Base-by-base conservation (phyloP, 1,140 invertebrate genomes). In the Homarus americanus region DNA sequence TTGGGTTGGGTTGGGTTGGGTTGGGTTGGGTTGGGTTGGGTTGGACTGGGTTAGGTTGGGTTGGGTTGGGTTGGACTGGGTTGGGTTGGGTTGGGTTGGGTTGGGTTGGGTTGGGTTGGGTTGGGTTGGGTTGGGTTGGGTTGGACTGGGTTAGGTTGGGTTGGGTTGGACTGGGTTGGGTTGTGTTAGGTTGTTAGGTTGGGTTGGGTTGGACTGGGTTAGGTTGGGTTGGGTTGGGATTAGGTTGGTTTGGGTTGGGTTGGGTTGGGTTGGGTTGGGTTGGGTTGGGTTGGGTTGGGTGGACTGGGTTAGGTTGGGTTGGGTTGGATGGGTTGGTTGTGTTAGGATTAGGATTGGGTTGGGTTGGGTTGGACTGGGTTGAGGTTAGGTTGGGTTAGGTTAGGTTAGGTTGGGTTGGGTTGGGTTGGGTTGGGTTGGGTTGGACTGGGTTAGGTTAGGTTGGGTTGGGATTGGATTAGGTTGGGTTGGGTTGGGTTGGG, bases 1-100 rank as follows among this genome's bases (percentile, higher is more conserved):
- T 82, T 82, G 53, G 53, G 80, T 82, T 82, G 17, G 80, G 80
- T 82, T 63, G 32, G 53, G 80, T 82, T 82, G 24, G 80, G 80
- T 82, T 82, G 36, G 80, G 80, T 82, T 82, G 24, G 53, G 80
- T 82, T 82, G 36, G 80, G 32, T 66, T 82, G 36, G 80, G 49
- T 82, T 82, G 36, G 80, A 32, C 66, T 82, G 36, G 80, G 80
- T 82, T 82, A 63, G 53, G 80, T 82, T 82, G 24, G 49, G 53
- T 66, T 82, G 36, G 80, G 80, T 82, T 82, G 36, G 53, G 80
- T 82, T 82, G 36, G 80, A 32, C 36, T 82, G 58, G 80, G 80
- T 82, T 82, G 32, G 53, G 80, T 82, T 82, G 36, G 53, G 80
- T 82, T 82, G 36, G 80, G 53, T 66, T 82, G 36, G 80, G 80